phyloP scores from a whole-genome alignment of 2,797 vertebrate genomes.

The Anguilla pacifica region DNA sequence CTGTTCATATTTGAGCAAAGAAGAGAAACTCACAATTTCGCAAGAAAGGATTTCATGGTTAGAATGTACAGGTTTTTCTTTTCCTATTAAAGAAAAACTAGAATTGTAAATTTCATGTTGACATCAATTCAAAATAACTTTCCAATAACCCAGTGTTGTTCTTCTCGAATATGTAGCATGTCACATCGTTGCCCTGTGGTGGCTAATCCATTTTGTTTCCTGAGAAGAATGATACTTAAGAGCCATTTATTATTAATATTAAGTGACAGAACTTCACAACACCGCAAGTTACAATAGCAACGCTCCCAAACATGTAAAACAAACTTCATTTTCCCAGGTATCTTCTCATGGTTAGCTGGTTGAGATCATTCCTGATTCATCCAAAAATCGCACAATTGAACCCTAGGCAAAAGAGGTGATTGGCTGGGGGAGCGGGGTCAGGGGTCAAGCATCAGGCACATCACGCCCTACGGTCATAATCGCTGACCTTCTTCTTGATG shows the following conservation, averaged over 20 bases:
- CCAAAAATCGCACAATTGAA: background rate
- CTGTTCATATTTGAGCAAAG: constrained; percentile 13
- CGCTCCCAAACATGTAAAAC: constrained; percentile 1
- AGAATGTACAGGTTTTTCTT: background rate
- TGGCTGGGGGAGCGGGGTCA: too few relatives aligned
- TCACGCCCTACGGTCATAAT: constrained; percentile 79
- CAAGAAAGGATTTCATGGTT: background rate
- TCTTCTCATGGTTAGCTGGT: constrained; percentile 11
- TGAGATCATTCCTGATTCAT: background rate
- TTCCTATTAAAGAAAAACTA: background rate
- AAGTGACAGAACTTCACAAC: background rate
- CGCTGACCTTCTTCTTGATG: constrained; percentile 84
- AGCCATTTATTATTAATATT: background rate
- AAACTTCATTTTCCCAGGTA: background rate
- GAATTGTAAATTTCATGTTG: background rate
- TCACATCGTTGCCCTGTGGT: background rate
- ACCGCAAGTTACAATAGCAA: constrained; percentile 4
- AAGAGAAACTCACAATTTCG: background rate
- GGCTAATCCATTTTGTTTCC: background rate
- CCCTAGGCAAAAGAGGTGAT: background rate
- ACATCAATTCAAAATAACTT: background rate
- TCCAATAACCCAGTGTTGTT: background rate
- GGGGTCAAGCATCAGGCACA: constrained; percentile 22
- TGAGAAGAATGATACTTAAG: too few relatives aligned
- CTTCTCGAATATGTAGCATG: background rate